Conservation (phyloP, 2,888 invertebrate species). For the Chymomyza fuscimana region DNA sequence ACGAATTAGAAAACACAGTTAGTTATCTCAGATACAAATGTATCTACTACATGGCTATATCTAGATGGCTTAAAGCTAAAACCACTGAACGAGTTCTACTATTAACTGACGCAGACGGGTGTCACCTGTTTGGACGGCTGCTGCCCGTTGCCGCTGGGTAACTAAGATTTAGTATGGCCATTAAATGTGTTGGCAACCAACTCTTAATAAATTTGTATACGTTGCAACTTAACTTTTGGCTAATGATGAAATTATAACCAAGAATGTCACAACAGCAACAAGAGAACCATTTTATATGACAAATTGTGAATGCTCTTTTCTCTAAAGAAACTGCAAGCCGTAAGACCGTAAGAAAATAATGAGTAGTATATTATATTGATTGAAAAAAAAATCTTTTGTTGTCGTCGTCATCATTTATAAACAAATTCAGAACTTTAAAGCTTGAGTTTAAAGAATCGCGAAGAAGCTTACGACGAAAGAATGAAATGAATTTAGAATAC, state of each 20-base stretch:
- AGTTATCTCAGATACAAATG: conserved; percentile 12
- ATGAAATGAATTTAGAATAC: no score
- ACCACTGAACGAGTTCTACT: not conserved
- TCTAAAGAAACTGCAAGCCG: no score
- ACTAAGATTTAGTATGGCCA: conserved; percentile 50
- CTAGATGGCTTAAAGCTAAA: not conserved
- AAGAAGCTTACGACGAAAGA: no score
- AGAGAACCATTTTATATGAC: conserved; percentile 3
- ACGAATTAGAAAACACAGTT: conserved; percentile 40
- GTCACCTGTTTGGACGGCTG: conserved; percentile 15
- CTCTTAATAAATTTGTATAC: conserved; percentile 30
- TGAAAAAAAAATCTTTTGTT: no score
- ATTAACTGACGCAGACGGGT: conserved; percentile 12
- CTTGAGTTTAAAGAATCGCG: no score
- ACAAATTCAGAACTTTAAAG: no score
- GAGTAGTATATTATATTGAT: no score
- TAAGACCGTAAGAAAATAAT: no score
- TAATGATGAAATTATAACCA: conserved; percentile 55
- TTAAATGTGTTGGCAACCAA: conserved; percentile 54
- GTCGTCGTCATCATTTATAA: no score
- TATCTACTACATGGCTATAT: conserved; percentile 3
- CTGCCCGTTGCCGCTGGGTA: conserved; percentile 16
- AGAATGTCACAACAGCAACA: conserved; percentile 19
- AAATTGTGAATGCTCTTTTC: not conserved
- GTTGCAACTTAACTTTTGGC: conserved; percentile 27